These are phyloP conservation scores for Perccottus glenii DNA, from an alignment of 2,113 vertebrate genomes.

Conservation along the genomic window DNA sequence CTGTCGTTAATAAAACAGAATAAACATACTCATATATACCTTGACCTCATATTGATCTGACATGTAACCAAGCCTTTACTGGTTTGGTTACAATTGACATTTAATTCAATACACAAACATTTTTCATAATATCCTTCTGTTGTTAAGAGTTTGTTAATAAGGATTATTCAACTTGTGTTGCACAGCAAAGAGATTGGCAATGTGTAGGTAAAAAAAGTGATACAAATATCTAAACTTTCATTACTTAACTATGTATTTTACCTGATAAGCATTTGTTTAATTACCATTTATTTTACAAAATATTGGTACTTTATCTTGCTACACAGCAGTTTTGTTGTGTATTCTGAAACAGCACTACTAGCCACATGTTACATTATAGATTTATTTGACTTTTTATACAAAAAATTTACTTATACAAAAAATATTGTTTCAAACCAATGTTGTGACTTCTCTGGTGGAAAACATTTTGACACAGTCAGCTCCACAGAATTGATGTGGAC, in stretches of 20 bases:
- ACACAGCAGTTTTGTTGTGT: background rate
- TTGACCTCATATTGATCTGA: too few species aligned
- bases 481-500: constrained; percentile 28
- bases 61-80: too few species aligned
- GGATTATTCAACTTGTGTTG: constrained; percentile 20
- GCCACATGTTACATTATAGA: constrained; percentile 34
- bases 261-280: too few species aligned
- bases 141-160: constrained; percentile 39
- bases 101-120: constrained; percentile 31
- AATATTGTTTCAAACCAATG: constrained; percentile 22
- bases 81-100: background rate
- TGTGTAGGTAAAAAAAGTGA: background rate
- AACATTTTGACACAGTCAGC: constrained; percentile 24
- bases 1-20: too few species aligned
- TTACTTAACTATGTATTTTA: too few species aligned
- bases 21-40: too few species aligned
- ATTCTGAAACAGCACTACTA: constrained; percentile 9
- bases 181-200: constrained; percentile 68
- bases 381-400: constrained; percentile 53
- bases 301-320: background rate
- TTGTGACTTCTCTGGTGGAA: constrained; percentile 23
- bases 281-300: background rate
- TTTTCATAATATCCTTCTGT: background rate
- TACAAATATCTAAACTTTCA: too few species aligned
- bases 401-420: constrained; percentile 21